Conservation (phyloP, 2,888 invertebrate genomes). For the Eledone cirrhosa region DNA sequence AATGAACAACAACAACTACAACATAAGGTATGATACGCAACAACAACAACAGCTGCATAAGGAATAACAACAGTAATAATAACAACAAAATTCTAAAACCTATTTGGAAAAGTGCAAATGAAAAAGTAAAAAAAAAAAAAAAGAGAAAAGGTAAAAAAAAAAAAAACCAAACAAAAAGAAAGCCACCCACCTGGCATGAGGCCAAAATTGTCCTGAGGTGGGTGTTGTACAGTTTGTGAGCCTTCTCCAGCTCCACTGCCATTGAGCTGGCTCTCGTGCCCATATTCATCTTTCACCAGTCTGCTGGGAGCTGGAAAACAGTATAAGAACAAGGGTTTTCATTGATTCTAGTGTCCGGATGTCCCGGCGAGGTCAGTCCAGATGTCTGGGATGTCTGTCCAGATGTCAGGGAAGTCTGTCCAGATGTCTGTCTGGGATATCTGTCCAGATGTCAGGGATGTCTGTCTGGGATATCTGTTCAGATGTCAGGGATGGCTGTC, state of each 20-base stretch:
- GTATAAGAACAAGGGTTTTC: too few relatives aligned
- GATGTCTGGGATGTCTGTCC: too few relatives aligned
- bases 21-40: background rate
- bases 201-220: constrained; percentile 43
- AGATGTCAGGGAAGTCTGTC: too few relatives aligned
- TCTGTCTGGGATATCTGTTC: too few relatives aligned
- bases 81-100: background rate
- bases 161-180: background rate
- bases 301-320: constrained; percentile 71
- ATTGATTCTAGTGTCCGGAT: too few relatives aligned
- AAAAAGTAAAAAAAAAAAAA: background rate
- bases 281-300: constrained; percentile 89
- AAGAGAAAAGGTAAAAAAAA: background rate
- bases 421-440: too few relatives aligned
- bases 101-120: background rate
- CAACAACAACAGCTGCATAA: background rate
- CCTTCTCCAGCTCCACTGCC: constrained; percentile 45
- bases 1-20: background rate
- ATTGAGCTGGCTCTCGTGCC: constrained; percentile 44
- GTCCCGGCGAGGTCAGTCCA: too few relatives aligned
- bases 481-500: too few relatives aligned
- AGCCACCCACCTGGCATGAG: constrained; percentile 27
- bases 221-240: constrained; percentile 55
- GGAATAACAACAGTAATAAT: background rate
- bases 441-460: too few relatives aligned